A percentile compares a stretch with the other conserved stretches of the same genome.
Evolutionary conservation across 2,888 invertebrate genomes (phyloP).

Genomic region (Trichopria drosophilae): DNA sequence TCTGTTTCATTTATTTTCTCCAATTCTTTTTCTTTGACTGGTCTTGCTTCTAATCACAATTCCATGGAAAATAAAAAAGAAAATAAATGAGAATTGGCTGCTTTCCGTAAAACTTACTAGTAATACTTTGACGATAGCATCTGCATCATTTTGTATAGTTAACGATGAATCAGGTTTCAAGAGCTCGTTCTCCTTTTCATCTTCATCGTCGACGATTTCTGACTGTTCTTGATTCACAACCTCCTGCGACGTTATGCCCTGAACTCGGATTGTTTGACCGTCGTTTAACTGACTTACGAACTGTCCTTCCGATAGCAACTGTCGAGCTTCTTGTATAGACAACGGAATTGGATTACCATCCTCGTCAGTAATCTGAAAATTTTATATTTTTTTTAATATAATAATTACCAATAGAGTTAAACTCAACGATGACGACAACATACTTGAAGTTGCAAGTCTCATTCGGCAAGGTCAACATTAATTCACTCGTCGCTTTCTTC

Average conservation of each 20-base stretch:
- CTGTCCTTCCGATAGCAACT: slow-evolving; percentile 64
- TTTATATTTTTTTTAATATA: slow-evolving; percentile 1
- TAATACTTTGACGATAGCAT: slow-evolving; percentile 47
- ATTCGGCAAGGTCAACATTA: slow-evolving; percentile 44
- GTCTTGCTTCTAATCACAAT: no score
- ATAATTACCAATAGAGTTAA: no score
- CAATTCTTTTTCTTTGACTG: no score
- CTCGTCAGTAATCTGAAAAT: slow-evolving; percentile 67
- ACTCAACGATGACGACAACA: no score
- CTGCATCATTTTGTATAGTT: slow-evolving; percentile 42
- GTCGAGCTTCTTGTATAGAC: slow-evolving; percentile 70
- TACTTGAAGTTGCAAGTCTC: slow-evolving; percentile 53
- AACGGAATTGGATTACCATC: slow-evolving; percentile 71
- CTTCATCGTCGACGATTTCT: slow-evolving; percentile 33
- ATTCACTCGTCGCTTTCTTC: slow-evolving; percentile 40
- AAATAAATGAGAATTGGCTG: no score
- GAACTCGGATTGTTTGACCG: slow-evolving; percentile 52
- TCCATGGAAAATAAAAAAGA: no score
- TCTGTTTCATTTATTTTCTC: no score
- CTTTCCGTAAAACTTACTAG: slow-evolving; percentile 46
- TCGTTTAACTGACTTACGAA: slow-evolving; percentile 51
- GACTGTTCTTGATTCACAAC: no score
- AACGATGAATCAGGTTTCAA: slow-evolving; percentile 28
- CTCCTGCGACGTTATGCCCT: slow-evolving; percentile 23
- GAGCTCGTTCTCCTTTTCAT: slow-evolving; percentile 27